Evolutionary conservation across 2,888 invertebrate species (phyloP), one percentile per base, ranked within the genome.

Genomic region (Suillia variegata): DNA sequence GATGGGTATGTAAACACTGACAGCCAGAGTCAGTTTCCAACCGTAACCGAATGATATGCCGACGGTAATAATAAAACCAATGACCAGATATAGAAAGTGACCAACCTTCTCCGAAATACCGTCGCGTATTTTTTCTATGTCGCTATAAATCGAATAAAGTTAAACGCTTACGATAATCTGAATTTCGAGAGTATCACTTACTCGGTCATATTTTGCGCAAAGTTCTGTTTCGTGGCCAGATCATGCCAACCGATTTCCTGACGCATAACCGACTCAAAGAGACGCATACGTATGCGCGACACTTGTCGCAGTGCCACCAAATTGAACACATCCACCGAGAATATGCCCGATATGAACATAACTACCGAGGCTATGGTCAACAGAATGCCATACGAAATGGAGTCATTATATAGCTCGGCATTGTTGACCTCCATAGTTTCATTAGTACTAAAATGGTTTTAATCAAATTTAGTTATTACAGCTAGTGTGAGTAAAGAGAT

Each of bases 101-200:
- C 91, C 88, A 13, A 93, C 86, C 81, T 94, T 94, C 79, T 93
- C 93, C 0, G 92, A 92, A 21, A 94, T 91, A 2, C 93, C 94
- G 72, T 92, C 92, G 58, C 92, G 89, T 71, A 92, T 88, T 77
- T 90, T 90, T 71, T 90, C 89, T 62, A 92, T 83, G 74, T 91
- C 91, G 74, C 92, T 91, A 74, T 4, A 80, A 70, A 58, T n/a
- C n/a, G n/a, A n/a, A n/a, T n/a, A n/a, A n/a, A n/a, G n/a, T 38
- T 38, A n/a, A n/a, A 31, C 31, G n/a, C n/a, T n/a, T n/a, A n/a
- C n/a, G n/a, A n/a, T n/a, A n/a, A n/a, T n/a, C n/a, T n/a, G n/a
- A n/a, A n/a, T n/a, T n/a, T n/a, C n/a, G n/a, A n/a, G n/a, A n/a
- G n/a, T n/a, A n/a, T n/a, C n/a, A n/a, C n/a, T 86, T 82, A 91